Conservation (phyloP, 2,797 vertebrate species). For the Rallus crepitans region DNA sequence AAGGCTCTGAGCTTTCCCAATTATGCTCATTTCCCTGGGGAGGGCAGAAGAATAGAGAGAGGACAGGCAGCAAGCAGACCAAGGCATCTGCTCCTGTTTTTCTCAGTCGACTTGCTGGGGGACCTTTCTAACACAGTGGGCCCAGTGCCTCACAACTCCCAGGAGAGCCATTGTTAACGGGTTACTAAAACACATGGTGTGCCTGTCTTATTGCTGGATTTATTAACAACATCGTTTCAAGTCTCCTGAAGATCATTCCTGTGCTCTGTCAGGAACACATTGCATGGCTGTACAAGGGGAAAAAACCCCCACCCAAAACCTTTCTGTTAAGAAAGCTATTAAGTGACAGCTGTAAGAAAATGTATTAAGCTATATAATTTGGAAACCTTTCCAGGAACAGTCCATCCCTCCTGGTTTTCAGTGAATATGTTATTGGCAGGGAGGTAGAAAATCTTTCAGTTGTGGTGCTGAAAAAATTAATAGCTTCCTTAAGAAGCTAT, state of each 20-base stretch:
- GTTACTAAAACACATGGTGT: not conserved
- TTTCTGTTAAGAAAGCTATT: slow-evolving; percentile 17
- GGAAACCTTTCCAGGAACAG: slow-evolving; percentile 25
- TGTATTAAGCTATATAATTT: not conserved
- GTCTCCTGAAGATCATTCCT: not conserved
- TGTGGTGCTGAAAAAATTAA: slow-evolving; percentile 7
- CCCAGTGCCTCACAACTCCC: not conserved
- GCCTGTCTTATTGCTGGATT: not conserved
- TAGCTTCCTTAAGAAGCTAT: not conserved
- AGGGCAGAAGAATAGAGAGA: not conserved
- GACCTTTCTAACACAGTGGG: not conserved
- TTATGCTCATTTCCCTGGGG: not conserved
- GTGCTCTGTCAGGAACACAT: not conserved
- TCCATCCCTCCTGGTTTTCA: not conserved
- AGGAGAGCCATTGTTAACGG: not conserved
- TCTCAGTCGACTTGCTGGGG: not conserved
- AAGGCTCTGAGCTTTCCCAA: not conserved
- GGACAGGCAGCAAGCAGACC: not conserved
- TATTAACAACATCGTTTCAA: not conserved
- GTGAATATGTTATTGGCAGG: not conserved
- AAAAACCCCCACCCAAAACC: not conserved
- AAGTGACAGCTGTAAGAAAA: slow-evolving; percentile 28
- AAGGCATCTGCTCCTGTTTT: not conserved
- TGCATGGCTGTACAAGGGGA: not conserved
- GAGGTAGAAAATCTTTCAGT: slow-evolving; percentile 37